phyloP scores from a whole-genome alignment of 2,888 invertebrate genomes.

The Tetragnatha montana region DNA sequence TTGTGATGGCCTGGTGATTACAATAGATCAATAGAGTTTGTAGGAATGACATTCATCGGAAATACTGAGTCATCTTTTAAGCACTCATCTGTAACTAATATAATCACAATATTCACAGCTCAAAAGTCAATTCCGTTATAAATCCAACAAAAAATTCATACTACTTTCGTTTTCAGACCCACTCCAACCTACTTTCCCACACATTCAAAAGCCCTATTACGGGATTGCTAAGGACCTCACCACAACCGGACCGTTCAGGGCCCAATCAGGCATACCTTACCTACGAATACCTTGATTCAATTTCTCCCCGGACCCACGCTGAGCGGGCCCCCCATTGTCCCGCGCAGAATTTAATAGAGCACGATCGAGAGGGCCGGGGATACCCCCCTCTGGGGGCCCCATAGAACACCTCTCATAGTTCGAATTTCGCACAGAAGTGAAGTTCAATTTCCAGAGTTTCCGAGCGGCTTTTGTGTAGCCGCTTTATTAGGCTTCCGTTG shows the following conservation, averaged over 20 bases:
- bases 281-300: slow-evolving; percentile 60
- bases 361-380: slow-evolving; percentile 51
- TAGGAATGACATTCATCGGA: too few relatives aligned
- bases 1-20: too few relatives aligned
- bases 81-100: too few relatives aligned
- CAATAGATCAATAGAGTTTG: too few relatives aligned
- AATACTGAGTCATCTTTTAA: too few relatives aligned
- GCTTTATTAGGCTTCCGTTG: slow-evolving; percentile 64
- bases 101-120: too few relatives aligned
- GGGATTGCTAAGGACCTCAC: background rate
- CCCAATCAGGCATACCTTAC: slow-evolving; percentile 22
- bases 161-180: background rate
- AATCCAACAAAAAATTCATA: too few relatives aligned
- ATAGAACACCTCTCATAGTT: slow-evolving; percentile 18
- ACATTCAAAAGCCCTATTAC: background rate
- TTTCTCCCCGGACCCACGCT: slow-evolving; percentile 21
- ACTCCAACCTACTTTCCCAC: background rate
- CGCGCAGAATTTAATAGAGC: slow-evolving; percentile 66
- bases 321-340: slow-evolving; percentile 36
- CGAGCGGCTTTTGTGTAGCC: slow-evolving; percentile 42
- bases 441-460: slow-evolving; percentile 69
- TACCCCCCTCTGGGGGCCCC: slow-evolving; percentile 34
- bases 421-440: slow-evolving; percentile 52
- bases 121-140: too few relatives aligned
- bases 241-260: background rate